These are phyloP conservation scores for Chouioia cunea DNA, from an alignment of 2,888 invertebrate species.

Conservation along the genomic window DNA sequence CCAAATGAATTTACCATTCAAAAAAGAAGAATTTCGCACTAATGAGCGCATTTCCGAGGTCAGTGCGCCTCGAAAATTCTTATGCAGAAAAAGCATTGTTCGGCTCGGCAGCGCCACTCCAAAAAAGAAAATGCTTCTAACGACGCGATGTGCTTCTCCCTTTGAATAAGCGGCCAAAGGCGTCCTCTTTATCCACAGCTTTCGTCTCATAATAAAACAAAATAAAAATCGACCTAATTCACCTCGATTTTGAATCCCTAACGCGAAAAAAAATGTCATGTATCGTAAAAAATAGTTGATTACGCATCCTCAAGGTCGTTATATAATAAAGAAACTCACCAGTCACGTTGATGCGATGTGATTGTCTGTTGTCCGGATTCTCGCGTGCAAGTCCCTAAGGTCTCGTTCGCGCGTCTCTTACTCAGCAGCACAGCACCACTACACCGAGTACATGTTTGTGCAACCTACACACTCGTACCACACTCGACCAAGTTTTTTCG, in stretches of 20 bases:
- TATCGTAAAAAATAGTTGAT: not conserved
- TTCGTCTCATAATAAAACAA: no score
- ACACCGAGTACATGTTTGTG: constrained; percentile 18
- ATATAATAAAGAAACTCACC: constrained; percentile 52
- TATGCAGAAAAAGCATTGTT: no score
- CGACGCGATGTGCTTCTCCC: constrained; percentile 5
- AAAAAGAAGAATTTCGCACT: no score
- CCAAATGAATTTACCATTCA: no score
- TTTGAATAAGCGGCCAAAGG: no score
- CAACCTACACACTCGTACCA: not conserved
- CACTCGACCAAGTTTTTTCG: constrained; percentile 18
- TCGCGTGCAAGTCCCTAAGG: constrained; percentile 51
- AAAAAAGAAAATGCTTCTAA: constrained; percentile 2
- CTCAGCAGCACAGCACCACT: constrained; percentile 51
- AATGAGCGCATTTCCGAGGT: no score
- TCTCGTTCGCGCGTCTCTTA: constrained; percentile 53
- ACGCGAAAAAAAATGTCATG: not conserved
- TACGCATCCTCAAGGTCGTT: not conserved
- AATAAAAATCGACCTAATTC: no score
- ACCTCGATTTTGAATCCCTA: not conserved
- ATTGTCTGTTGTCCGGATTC: constrained; percentile 32
- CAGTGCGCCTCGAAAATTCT: no score
- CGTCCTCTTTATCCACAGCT: no score
- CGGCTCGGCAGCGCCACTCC: no score
- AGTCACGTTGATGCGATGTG: constrained; percentile 52